Percentiles rank a stretch among this genome's conserved stretches.
Conservation (phyloP, 2,113 vertebrate species). For the Setophaga petechia region DNA sequence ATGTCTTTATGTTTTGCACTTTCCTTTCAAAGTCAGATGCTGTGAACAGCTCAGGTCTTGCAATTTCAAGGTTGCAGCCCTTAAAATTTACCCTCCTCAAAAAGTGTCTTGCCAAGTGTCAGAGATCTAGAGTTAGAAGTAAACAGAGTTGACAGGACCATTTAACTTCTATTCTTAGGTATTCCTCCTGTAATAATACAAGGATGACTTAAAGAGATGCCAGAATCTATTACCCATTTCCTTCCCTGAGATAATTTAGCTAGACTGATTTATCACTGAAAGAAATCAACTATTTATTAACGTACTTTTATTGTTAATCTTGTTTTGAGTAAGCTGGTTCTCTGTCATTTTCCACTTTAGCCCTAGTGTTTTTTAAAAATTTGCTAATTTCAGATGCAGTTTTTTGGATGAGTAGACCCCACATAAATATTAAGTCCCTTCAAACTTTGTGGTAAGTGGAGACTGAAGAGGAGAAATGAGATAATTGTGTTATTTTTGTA, state of each 20-base stretch:
- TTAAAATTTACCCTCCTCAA: neutral
- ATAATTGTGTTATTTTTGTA: neutral
- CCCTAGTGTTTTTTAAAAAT: neutral
- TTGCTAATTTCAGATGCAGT: neutral
- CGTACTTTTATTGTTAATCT: neutral
- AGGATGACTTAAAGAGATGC: neutral
- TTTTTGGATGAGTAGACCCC: neutral
- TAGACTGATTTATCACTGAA: neutral
- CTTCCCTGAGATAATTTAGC: neutral
- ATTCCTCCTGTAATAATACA: neutral
- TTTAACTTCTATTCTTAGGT: neutral
- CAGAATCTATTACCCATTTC: neutral
- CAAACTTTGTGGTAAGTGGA: neutral
- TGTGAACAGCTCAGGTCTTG: neutral
- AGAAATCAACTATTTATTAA: neutral
- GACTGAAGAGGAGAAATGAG: neutral
- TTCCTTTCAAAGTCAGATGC: neutral
- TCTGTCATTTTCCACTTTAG: neutral
- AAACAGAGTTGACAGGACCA: neutral
- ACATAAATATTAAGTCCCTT: neutral
- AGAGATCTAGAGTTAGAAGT: neutral
- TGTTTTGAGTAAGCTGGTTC: neutral
- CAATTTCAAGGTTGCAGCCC: neutral
- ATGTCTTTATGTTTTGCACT: neutral
- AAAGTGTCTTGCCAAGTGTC: neutral